Conservation (phyloP, 1,140 invertebrate genomes). For the Leptopilina boulardi region DNA sequence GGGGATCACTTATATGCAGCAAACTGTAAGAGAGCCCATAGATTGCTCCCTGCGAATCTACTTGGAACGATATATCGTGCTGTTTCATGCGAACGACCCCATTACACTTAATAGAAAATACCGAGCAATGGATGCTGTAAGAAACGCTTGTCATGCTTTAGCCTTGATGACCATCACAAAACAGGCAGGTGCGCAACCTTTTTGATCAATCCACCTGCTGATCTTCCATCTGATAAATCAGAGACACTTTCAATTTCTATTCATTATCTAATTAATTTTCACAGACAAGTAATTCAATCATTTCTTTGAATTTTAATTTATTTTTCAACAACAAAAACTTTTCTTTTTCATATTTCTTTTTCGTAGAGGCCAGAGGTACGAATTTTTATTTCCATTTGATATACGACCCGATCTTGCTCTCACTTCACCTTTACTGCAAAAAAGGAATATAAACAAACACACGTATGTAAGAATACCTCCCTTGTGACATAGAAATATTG, state of each 20-base stretch:
- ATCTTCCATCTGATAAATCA: constrained; percentile 43
- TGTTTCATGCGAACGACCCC: background rate
- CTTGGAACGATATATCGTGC: background rate
- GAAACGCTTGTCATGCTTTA: background rate
- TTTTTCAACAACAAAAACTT: too few species aligned
- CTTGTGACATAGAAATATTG: background rate
- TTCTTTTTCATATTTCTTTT: too few species aligned
- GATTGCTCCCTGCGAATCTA: background rate
- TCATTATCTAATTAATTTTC: too few species aligned
- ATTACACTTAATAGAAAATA: constrained; percentile 18
- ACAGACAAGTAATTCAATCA: too few species aligned
- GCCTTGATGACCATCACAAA: constrained; percentile 47
- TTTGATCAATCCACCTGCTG: constrained; percentile 46
- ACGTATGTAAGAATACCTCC: background rate
- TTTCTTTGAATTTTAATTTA: too few species aligned
- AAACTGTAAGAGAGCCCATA: constrained; percentile 8
- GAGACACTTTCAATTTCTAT: constrained; percentile 22
- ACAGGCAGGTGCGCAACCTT: constrained; percentile 52
- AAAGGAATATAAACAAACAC: background rate
- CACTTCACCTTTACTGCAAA: constrained; percentile 11
- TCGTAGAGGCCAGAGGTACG: too few species aligned
- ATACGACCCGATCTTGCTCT: constrained; percentile 22
- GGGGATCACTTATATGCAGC: constrained; percentile 12
- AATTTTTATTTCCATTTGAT: constrained; percentile 27
- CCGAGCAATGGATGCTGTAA: background rate